These are phyloP conservation scores for Benitochromis conjunctus DNA, from an alignment of 2,113 vertebrate genomes.

Conservation along the genomic window DNA sequence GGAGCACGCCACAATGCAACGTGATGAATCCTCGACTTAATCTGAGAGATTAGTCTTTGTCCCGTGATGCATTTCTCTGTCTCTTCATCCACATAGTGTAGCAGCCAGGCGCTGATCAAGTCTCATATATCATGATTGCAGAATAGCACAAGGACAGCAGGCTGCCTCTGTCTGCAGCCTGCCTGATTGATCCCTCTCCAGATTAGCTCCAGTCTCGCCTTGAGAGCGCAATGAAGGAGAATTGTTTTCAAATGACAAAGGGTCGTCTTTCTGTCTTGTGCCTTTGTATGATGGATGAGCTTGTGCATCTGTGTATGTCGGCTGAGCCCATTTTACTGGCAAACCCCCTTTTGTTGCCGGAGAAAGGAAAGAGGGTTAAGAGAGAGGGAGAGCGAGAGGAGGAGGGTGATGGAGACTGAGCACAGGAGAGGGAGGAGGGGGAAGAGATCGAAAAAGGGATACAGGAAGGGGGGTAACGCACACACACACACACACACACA, in stretches of 20 bases:
- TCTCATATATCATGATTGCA: conserved; percentile 32
- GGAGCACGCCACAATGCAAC: neutral
- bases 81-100: neutral
- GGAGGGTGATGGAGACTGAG: conserved; percentile 2
- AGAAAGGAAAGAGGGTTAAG: conserved; percentile 28
- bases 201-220: conserved; percentile 37
- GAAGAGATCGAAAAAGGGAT: conserved; percentile 9
- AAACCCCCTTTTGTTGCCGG: conserved; percentile 38
- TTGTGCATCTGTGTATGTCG: conserved; percentile 3
- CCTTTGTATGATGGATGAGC: conserved; percentile 39
- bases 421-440: conserved; percentile 36
- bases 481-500: conserved; percentile 19
- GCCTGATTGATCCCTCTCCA: conserved; percentile 15
- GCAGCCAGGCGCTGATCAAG: neutral
- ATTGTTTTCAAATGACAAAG: conserved; percentile 27
- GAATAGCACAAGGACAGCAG: conserved; percentile 45
- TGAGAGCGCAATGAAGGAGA: conserved; percentile 17
- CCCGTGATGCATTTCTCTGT: conserved; percentile 14
- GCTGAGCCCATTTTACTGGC: conserved; percentile 32
- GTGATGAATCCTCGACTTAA: neutral
- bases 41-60: conserved; percentile 1
- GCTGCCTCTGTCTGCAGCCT: conserved; percentile 25
- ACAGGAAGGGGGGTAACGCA: conserved; percentile 15
- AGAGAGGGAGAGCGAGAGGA: neutral
- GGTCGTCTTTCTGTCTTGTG: conserved; percentile 6